Evolutionary conservation across 2,797 vertebrate genomes (phyloP).

Genomic region (Paguma larvata): DNA sequence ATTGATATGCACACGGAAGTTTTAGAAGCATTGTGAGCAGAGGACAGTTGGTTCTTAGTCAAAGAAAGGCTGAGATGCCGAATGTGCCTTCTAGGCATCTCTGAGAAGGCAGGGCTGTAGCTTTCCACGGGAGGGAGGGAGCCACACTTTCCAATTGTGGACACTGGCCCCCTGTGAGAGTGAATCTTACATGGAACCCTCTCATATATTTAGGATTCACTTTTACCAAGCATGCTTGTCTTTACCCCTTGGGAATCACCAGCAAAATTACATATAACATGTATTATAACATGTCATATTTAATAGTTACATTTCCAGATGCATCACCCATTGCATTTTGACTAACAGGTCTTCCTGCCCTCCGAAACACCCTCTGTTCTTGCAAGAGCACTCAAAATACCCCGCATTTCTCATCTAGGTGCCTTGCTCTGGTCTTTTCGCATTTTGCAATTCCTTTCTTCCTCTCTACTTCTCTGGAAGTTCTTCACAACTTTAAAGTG

Average conservation of each 20-base stretch:
- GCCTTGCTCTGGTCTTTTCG: neutral
- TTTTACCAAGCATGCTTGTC: neutral
- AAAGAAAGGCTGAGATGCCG: neutral
- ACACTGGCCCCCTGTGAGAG: rapidly evolving
- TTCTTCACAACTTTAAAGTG: neutral
- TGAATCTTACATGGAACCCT: neutral
- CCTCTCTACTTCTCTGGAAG: neutral
- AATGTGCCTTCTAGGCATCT: neutral
- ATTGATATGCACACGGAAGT: neutral
- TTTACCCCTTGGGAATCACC: neutral
- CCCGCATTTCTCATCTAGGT: neutral
- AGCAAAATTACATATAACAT: neutral
- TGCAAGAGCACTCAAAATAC: neutral
- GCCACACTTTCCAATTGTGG: neutral
- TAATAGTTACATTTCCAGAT: neutral
- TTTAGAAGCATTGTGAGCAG: neutral
- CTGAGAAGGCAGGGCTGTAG: neutral
- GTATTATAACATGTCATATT: neutral
- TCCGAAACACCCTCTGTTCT: neutral
- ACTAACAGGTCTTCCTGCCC: neutral
- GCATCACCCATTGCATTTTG: neutral
- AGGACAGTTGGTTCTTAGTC: neutral
- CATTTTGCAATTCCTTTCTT: neutral
- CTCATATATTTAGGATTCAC: neutral
- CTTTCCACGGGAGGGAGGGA: neutral